Evolutionary conservation across 2,113 vertebrate species (phyloP), one percentile per base, ranked within the genome.

Genomic region (Loxodonta africana): DNA sequence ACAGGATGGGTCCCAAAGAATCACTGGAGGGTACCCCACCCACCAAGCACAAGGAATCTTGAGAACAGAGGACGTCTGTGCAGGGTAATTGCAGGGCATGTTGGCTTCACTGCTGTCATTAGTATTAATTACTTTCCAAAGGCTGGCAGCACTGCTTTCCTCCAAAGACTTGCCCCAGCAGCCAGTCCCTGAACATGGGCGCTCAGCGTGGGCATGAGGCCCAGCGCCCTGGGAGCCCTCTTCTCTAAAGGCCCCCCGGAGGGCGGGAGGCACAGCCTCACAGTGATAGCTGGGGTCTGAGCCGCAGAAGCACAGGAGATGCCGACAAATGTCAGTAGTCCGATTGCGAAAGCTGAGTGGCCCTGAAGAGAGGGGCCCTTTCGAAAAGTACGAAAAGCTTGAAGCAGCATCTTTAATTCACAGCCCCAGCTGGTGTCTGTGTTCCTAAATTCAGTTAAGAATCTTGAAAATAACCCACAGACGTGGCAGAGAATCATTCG

Each of bases 401-500:
- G 51, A 83, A 93, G 98, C 63, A 76, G 97, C 85, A 46, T 92
- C 80, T 97, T 90, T 92, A 97, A 97, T 83, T 95, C 95, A 96
- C 74, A 96, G 93, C 0, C 28, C 92, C 8, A 9, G 21, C 0
- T 3, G 33, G 82, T 74, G 78, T 69, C 37, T 33, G 6, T 69
- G 48, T 48, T 96, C 91, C 95, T 95, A 8, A 98, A 94, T 97
- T 95, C 10, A 80, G 78, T 89, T 53, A 91, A 91, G 87, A 18
- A 78, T 63, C 81, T 95, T 84, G 33, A 57, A 83, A 25, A 25
- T 48, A 33, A 41, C 65, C 46, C n/a, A 2, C 12, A 46, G 60
- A 44, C 37, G 23, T 0, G 21, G 69, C 73, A 51, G 80, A 10
- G 67, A 6, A 5, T 26, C 6, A 2, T 37, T n/a, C 25, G 30